A percentile compares a stretch with the other conserved stretches of the same genome.
Conservation (phyloP, 37 sponge, comb jelly and placozoan species). For the Cladorhizidae sp. region DNA sequence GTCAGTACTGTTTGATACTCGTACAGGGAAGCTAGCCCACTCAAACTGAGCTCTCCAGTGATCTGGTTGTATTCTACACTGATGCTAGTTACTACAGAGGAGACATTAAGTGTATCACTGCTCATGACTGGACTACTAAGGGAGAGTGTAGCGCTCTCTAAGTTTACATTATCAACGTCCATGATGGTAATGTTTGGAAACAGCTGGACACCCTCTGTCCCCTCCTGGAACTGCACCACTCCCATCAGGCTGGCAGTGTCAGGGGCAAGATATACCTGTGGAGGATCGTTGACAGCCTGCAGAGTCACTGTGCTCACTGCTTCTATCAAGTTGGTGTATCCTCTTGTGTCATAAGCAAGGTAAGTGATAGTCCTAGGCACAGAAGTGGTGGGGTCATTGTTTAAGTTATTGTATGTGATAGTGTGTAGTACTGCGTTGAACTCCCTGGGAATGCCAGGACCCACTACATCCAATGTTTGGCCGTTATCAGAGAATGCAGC, state of each 20-base stretch:
- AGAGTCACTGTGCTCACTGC: constrained; percentile 27
- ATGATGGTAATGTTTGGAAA: constrained; percentile 14
- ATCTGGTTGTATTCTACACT: neutral
- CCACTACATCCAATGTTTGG: constrained; percentile 18
- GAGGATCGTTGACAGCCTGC: constrained; percentile 44
- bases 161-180: constrained; percentile 55
- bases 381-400: constrained; percentile 22
- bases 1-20: constrained; percentile 27
- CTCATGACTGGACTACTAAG: constrained; percentile 18
- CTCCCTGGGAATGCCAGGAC: constrained; percentile 51
- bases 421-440: constrained; percentile 26
- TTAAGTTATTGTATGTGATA: constrained; percentile 38
- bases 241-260: neutral
- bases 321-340: constrained; percentile 19
- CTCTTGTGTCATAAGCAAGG: constrained; percentile 50
- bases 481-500: neutral
- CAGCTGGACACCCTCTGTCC: constrained; percentile 1
- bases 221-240: constrained; percentile 32
- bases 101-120: constrained; percentile 8
- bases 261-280: constrained; percentile 3
- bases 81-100: neutral
- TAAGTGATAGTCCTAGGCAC: constrained; percentile 25
- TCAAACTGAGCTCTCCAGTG: constrained; percentile 35
- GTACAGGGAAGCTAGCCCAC: constrained; percentile 40
- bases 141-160: constrained; percentile 39